Base-by-base conservation (phyloP, 2,888 invertebrate species). In the Melolontha melolontha region DNA sequence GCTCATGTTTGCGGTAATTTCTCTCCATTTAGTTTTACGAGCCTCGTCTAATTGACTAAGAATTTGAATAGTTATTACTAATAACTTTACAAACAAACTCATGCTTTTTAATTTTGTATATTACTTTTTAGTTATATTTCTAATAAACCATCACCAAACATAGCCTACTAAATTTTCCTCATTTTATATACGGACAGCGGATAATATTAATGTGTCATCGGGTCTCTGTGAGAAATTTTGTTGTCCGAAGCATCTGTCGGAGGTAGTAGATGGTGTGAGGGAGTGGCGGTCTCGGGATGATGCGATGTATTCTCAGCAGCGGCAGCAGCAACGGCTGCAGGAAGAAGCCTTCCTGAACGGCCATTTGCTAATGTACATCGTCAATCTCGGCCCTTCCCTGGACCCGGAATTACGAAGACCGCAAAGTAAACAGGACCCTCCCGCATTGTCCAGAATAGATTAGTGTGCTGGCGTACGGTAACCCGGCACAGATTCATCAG, bases 301-400 rank as follows among this genome's bases (percentile, higher is more conserved):
- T 10, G 39, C 34, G 34, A 34, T 34, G 34, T 34, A 34, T 34
- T 34, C 7, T 34, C 34, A 10, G 54, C 54, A 54, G 34, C 51
- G 34, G n/a, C n/a, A 12, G 52, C 14, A n/a, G 17, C 34, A 2
- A 39, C 8, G 14, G 17, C 39, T 39, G 54, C 39, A 57, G 44
- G 57, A 57, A 57, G 65, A 66, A 67, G 59, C 47, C 29, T 59
- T 54, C 55, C 59, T 75, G 73, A 75, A 73, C 78, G 77, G 78
- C 80, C 80, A 80, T 80, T 81, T 80, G 79, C 81, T 81, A 81
- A 81, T 81, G 81, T 79, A 81, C 76, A 79, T 80, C 81, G 80
- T 81, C 81, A 80, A 81, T 81, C 79, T 81, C 79, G 75, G 75
- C 69, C 70, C 68, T 68, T 71, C 73, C 68, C 64, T 64, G 68